Evolutionary conservation across 1,140 invertebrate genomes (phyloP), one percentile per base, ranked within the genome.

Genomic region (Cecropterus lyciades): DNA sequence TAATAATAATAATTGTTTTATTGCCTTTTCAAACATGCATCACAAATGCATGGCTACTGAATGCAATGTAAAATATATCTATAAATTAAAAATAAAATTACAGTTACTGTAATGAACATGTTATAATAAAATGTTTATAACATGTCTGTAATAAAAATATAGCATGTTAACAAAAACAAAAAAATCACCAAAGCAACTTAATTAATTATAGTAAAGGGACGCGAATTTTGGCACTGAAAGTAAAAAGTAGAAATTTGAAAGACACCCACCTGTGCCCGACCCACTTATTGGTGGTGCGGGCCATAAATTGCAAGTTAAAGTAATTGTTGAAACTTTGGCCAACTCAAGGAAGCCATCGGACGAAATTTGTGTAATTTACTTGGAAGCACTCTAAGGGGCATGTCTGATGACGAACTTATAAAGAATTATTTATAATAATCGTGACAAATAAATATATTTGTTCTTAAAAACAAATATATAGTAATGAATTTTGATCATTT

Each of bases 241-340:
- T 37, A 53, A 63, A 63, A 48, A 65, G 17, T 56, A 48, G 33
- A 76, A 73, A 69, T 75, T 76, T 60, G 49, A 46, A 57, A 27
- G 63, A 65, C 69, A 68, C 67, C 79, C 85, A 85, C 84, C 84
- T 86, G 82, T 78, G 77, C 77, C 79, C 72, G 64, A 66, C 42
- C 67, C 69, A 67, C 83, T 82, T 84, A 85, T 80, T 80, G 76
- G 73, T 76, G 75, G 75, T 75, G 78, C 65, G 69, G 73, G 73
- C 82, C 80, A 87, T 85, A 91, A 91, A 91, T 91, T 89, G 78
- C 75, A 79, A 82, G 77, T 81, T 80, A 82, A 85, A 82, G 82
- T 91, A 90, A 88, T 88, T 82, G 85, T 82, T 81, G 77, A 84
- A 89, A 89, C 78, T 91, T 87, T 85, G 74, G 75, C n/a, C 73